These are phyloP conservation scores for Chrysolina americana DNA, from an alignment of 2,888 invertebrate species.

Conservation along the genomic window DNA sequence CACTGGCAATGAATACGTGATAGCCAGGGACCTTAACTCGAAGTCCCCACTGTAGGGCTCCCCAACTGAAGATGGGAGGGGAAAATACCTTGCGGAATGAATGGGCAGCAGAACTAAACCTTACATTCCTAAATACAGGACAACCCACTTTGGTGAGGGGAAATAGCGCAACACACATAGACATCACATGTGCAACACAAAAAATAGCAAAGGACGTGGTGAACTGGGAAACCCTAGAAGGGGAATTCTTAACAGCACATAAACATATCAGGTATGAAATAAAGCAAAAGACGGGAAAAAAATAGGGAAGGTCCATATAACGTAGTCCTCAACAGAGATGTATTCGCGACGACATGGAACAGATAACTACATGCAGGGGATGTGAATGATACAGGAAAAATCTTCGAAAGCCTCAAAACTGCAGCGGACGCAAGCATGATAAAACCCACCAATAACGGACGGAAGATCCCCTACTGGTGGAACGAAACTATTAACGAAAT, in stretches of 20 bases:
- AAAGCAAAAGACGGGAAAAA: background rate
- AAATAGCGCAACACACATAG: background rate
- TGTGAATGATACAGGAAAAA: background rate
- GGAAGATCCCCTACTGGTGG: constrained; percentile 22
- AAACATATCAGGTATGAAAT: background rate
- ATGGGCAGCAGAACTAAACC: constrained; percentile 16
- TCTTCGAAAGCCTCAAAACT: background rate
- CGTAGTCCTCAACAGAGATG: background rate
- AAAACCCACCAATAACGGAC: background rate
- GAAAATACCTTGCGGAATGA: constrained; percentile 33
- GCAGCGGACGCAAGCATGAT: constrained; percentile 5
- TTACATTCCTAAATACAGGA: constrained; percentile 23
- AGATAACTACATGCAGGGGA: background rate
- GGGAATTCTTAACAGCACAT: constrained; percentile 1
- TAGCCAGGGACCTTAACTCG: constrained; percentile 33
- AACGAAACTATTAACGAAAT: constrained; percentile 1
- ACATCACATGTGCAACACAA: background rate
- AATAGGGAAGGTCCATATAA: background rate
- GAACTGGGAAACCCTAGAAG: background rate
- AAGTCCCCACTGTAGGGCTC: constrained; percentile 38
- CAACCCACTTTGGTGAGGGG: constrained; percentile 1
- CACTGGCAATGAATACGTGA: background rate
- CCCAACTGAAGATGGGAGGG: constrained; percentile 19
- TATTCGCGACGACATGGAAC: background rate
- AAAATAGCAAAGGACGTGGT: background rate